Conservation (phyloP, 2,797 vertebrate species). For the Bufotes viridis region DNA sequence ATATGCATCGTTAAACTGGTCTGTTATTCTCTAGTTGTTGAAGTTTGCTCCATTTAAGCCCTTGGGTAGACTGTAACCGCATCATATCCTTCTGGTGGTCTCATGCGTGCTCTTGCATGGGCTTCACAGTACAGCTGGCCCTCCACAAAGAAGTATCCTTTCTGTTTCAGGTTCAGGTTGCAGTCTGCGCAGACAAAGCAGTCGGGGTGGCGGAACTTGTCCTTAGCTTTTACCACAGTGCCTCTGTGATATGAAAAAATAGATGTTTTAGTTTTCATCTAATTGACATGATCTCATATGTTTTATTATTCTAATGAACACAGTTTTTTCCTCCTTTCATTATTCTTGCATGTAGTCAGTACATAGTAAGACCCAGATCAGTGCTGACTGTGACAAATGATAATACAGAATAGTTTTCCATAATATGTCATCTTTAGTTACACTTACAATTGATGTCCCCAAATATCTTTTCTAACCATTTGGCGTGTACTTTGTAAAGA, state of each 20-base stretch:
- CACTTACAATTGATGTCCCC: no score
- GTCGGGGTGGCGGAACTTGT: slow-evolving; percentile 91
- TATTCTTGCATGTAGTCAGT: no score
- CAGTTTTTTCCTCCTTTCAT: no score
- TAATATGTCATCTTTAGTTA: neutral
- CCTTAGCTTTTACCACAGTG: slow-evolving; percentile 92
- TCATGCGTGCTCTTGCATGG: slow-evolving; percentile 87
- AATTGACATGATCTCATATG: neutral
- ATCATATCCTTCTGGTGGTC: slow-evolving; percentile 91
- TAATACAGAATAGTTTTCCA: neutral
- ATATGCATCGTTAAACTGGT: neutral
- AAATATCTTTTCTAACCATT: no score
- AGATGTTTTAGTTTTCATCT: neutral
- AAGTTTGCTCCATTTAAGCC: slow-evolving; percentile 69
- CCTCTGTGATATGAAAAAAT: slow-evolving; percentile 75
- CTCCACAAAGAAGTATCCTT: slow-evolving; percentile 96
- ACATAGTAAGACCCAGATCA: no score
- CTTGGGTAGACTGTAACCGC: slow-evolving; percentile 85
- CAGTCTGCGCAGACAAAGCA: slow-evolving; percentile 97
- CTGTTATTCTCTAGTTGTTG: neutral
- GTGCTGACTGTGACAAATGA: no score
- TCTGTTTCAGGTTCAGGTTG: slow-evolving; percentile 93
- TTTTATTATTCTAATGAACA: neutral
- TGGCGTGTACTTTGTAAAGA: no score
- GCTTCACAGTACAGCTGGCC: slow-evolving; percentile 93